Percentiles rank a stretch among this genome's conserved stretches.
Conservation (phyloP, 2,113 vertebrate genomes). For the Laterallus jamaicensis region DNA sequence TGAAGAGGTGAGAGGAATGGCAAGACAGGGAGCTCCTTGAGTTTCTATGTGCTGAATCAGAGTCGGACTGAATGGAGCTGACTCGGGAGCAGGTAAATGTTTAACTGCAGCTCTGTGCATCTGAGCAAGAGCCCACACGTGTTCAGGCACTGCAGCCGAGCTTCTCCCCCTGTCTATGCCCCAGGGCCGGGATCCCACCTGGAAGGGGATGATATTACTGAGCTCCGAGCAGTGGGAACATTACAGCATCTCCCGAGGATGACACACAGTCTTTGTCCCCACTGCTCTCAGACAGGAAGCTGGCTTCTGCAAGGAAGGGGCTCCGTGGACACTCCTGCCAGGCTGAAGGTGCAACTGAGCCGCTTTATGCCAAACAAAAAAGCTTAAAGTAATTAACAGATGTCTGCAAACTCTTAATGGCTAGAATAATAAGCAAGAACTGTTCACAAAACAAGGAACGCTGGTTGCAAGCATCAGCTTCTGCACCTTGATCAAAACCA, state of each 20-base stretch:
- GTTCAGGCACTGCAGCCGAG: not conserved
- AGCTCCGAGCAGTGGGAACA: not conserved
- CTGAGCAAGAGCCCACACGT: not conserved
- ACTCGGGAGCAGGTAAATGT: not conserved
- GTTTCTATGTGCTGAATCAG: not conserved
- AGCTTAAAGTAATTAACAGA: not conserved
- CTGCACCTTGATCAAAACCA: not conserved
- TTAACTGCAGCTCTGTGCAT: not conserved
- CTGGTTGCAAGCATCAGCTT: not conserved
- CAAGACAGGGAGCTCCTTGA: not conserved
- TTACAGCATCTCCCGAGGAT: not conserved
- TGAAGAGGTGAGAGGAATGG: fast-evolving
- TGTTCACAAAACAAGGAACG: not conserved
- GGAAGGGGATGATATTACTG: not conserved
- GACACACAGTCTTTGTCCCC: not conserved
- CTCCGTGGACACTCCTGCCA: not conserved
- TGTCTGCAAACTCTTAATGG: not conserved
- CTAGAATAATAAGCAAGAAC: not conserved
- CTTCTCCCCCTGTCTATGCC: not conserved
- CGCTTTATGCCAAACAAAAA: not conserved
- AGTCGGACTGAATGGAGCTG: not conserved
- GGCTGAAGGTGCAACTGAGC: not conserved
- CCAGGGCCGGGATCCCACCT: not conserved
- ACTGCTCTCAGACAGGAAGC: not conserved
- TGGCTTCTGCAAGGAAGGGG: not conserved